Evolutionary conservation across 2,888 invertebrate genomes (phyloP).

Genomic region (Temnothorax unifasciatus): DNA sequence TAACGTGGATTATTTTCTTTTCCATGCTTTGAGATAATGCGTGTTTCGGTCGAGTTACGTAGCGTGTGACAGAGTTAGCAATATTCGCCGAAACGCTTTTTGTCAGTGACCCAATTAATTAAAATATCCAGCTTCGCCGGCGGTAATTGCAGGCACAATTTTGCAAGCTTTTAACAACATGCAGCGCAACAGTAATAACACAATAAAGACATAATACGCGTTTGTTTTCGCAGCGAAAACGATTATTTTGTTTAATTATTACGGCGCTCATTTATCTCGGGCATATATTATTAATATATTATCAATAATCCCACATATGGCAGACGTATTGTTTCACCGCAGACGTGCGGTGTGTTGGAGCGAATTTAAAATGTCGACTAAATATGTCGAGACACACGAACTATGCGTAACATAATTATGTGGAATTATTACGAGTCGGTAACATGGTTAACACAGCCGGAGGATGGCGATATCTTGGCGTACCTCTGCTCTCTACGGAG

Average conservation of each 20-base stretch:
- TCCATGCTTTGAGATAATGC: slow-evolving; percentile 44
- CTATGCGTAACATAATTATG: slow-evolving; percentile 46
- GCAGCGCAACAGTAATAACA: slow-evolving; percentile 50
- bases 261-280: slow-evolving; percentile 50
- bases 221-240: slow-evolving; percentile 52
- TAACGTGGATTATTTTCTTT: not conserved
- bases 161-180: slow-evolving; percentile 54
- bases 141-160: slow-evolving; percentile 54
- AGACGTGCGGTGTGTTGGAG: slow-evolving; percentile 41
- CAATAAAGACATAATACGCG: slow-evolving; percentile 55
- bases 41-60: slow-evolving; percentile 39
- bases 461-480: slow-evolving; percentile 25
- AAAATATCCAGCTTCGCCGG: slow-evolving; percentile 47
- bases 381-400: slow-evolving; percentile 20
- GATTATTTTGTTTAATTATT: slow-evolving; percentile 58
- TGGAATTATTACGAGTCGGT: slow-evolving; percentile 29
- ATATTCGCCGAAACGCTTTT: slow-evolving; percentile 53
- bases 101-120: slow-evolving; percentile 58
- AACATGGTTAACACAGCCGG: slow-evolving; percentile 34
- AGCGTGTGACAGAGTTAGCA: slow-evolving; percentile 37
- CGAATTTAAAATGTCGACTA: slow-evolving; percentile 48
- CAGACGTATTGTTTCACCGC: slow-evolving; percentile 49
- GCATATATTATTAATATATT: slow-evolving; percentile 54
- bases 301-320: slow-evolving; percentile 52
- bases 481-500: not conserved